A percentile compares a stretch with the other conserved stretches of the same genome.
Conservation (phyloP, 1,140 invertebrate genomes). For the Sycobia sp. region DNA sequence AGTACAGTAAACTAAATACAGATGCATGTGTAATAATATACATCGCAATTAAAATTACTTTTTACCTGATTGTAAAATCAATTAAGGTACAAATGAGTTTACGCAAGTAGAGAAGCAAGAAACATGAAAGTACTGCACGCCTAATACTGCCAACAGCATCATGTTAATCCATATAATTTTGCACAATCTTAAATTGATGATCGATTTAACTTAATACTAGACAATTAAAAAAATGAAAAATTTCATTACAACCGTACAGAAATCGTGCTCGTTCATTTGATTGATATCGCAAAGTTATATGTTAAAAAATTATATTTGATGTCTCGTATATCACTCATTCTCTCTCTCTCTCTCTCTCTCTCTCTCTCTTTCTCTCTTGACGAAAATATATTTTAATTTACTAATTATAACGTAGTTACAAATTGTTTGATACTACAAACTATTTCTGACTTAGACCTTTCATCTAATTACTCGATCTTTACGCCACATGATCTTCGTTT, state of each 20-base stretch:
- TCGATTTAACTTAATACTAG: conserved; percentile 19
- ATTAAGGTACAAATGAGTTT: conserved; percentile 11
- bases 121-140: conserved; percentile 27
- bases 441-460: no score
- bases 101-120: not conserved
- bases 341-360: no score
- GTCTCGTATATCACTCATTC: not conserved
- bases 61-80: conserved; percentile 8
- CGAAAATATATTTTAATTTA: no score
- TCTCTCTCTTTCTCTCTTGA: no score
- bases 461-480: no score
- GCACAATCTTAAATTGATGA: conserved; percentile 16
- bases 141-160: conserved; percentile 40
- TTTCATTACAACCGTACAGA: conserved; percentile 11
- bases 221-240: conserved; percentile 12
- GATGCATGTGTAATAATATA: conserved; percentile 7
- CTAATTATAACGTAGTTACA: no score
- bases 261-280: no score
- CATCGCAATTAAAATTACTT: conserved; percentile 10
- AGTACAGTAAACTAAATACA: not conserved
- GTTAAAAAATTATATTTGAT: conserved; percentile 2
- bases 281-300: conserved; percentile 4
- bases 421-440: no score
- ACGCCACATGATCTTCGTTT: no score
- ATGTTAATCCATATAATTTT: conserved; percentile 35